Conservation (phyloP, 2,797 vertebrate species). For the Leptoclinus maculatus region DNA sequence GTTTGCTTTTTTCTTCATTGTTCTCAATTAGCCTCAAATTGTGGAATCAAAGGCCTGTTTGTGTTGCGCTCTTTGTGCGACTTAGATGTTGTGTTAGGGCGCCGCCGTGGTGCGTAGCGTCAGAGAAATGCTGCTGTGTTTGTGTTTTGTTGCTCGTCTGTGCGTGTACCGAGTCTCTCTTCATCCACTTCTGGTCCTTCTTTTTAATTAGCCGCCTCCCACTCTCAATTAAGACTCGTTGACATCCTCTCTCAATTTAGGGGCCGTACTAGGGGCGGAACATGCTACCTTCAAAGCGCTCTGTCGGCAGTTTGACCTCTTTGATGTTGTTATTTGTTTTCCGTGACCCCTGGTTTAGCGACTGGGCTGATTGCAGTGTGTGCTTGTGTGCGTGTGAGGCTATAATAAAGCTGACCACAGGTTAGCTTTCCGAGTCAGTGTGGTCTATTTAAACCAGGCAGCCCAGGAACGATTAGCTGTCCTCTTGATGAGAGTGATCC, state of each 20-base stretch:
- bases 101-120: background rate
- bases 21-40: conserved; percentile 82
- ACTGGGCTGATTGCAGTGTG: conserved; percentile 42
- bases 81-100: conserved; percentile 43
- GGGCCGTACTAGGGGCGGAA: conserved; percentile 3
- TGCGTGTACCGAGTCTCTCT: background rate
- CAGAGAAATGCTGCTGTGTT: conserved; percentile 10
- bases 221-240: conserved; percentile 47
- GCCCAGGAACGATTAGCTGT: conserved; percentile 22
- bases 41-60: conserved; percentile 76
- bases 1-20: conserved; percentile 77
- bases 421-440: conserved; percentile 73
- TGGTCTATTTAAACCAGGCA: conserved; percentile 59
- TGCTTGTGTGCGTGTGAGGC: conserved; percentile 35
- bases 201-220: conserved; percentile 55
- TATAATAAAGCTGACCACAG: conserved; percentile 77
- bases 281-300: conserved; percentile 42
- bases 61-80: conserved; percentile 55
- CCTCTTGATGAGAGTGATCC: conserved; percentile 7
- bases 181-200: conserved; percentile 16
- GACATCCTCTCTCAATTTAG: conserved; percentile 31
- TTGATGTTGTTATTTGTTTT: conserved; percentile 58
- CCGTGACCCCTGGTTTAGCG: conserved; percentile 16
- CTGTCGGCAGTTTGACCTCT: conserved; percentile 34
- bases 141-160: conserved; percentile 13